Evolutionary conservation across 2,888 invertebrate species (phyloP).

Genomic region (Apodemia duryi): DNA sequence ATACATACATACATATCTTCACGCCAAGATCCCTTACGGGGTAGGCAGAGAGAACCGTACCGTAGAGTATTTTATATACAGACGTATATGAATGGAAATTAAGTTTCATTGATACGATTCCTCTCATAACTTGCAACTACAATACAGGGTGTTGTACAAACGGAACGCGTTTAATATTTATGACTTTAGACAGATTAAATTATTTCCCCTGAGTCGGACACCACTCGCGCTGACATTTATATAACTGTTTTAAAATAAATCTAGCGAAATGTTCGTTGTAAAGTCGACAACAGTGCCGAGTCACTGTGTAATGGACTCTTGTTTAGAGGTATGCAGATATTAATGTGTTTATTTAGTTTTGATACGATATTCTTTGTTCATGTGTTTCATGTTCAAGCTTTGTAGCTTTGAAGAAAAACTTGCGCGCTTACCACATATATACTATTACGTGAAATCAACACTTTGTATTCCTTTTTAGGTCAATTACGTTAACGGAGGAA

Average conservation of each 20-base stretch:
- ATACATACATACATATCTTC: no score
- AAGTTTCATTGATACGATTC: slow-evolving; percentile 16
- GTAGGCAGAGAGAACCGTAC: no score
- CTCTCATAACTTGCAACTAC: slow-evolving; percentile 29
- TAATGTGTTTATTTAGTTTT: slow-evolving; percentile 19
- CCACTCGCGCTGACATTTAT: slow-evolving; percentile 46
- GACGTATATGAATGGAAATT: background rate
- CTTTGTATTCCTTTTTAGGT: no score
- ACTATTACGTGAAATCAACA: no score
- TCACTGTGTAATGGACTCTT: slow-evolving; percentile 27
- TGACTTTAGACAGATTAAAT: slow-evolving; percentile 49
- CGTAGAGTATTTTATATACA: background rate
- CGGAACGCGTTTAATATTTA: slow-evolving; percentile 54
- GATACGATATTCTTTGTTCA: background rate
- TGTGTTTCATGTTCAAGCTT: background rate
- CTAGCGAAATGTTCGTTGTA: slow-evolving; percentile 31
- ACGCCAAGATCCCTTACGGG: no score
- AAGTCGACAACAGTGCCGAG: slow-evolving; percentile 21
- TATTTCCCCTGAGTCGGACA: slow-evolving; percentile 43
- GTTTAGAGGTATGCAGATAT: slow-evolving; percentile 21
- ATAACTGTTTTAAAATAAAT: slow-evolving; percentile 50
- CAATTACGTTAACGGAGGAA: no score
- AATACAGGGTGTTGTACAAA: slow-evolving; percentile 42
- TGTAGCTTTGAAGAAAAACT: no score
- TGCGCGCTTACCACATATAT: no score